Base-by-base conservation (phyloP, 2,888 invertebrate genomes). In the Mimas tiliae region DNA sequence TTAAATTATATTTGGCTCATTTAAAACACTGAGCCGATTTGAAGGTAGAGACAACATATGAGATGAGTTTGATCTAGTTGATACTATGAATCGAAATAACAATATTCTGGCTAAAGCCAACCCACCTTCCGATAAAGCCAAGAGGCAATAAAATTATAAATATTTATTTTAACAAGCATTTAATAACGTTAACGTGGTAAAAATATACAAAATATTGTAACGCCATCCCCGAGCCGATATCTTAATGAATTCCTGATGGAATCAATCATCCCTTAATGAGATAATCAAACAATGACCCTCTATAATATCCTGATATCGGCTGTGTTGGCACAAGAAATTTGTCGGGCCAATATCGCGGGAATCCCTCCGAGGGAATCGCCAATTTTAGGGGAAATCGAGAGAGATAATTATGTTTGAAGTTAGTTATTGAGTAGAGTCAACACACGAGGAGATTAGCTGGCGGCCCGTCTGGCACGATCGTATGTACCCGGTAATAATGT, bases 371-470 rank as follows among this genome's bases (percentile, higher is more conserved):
- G 89, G 86, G 90, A 82, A 86, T 86, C 89, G 84, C 85, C 90
- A 90, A 90, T 89, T 91, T 90, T 87, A 83, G 90, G 89, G 91
- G 87, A 91, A 91, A 91, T 91, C 89, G 89, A 88, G 85, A 85
- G 84, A 86, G 90, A 92, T 93, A 93, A 93, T 93, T 93, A 93
- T 93, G 91, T 93, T 93, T 93, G 92, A 88, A 91, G 92, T 91
- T 89, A 91, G 91, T 91, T 91, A 93, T 92, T 89, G 87, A 84
- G 83, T 74, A 86, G 88, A 89, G 90, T 90, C 90, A 92, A 93
- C 89, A 93, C 77, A 82, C 78, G 83, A 79, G 74, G 77, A 80
- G 88, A 88, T 89, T 88, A 87, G 84, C 78, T 74, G 72, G 68
- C 69, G 67, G 70, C 47, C 58, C 53, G 48, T 47, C 34, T 19